Percentiles rank a stretch among this genome's conserved stretches.
Conservation (phyloP, 1,140 invertebrate species). For the Brachionus calyciflorus region DNA sequence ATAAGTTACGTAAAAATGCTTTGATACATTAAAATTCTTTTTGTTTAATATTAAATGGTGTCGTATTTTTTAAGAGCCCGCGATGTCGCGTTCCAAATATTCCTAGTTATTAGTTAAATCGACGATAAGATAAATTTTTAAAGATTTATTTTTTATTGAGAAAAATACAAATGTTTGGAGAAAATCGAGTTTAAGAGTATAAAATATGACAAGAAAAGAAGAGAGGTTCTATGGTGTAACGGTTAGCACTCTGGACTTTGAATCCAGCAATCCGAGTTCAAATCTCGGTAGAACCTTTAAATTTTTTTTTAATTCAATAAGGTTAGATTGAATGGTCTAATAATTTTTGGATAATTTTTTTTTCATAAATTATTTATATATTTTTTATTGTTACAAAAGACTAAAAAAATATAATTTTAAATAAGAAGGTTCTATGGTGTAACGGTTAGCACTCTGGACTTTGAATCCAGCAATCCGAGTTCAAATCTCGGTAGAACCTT, state of each 20-base stretch:
- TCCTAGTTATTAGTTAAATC: too few species aligned
- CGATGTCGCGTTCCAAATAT: too few species aligned
- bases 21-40: too few species aligned
- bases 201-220: not conserved
- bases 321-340: too few species aligned
- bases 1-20: too few species aligned
- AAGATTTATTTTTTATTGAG: not conserved
- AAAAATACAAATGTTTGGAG: not conserved
- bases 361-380: too few species aligned
- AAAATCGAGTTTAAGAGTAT: not conserved
- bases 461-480: conserved; percentile 40
- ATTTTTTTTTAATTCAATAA: not conserved
- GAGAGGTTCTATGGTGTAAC: conserved; percentile 38
- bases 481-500: conserved; percentile 42
- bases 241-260: conserved; percentile 44
- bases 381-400: too few species aligned
- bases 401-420: not conserved
- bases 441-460: conserved; percentile 41
- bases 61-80: too few species aligned
- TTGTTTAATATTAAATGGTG: too few species aligned
- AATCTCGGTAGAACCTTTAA: conserved; percentile 38
- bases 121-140: too few species aligned
- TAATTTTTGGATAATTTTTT: not conserved
- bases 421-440: conserved; percentile 14
- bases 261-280: conserved; percentile 43